Base-by-base conservation (phyloP, 2,797 vertebrate genomes). In the Sebastes trivittatus region DNA sequence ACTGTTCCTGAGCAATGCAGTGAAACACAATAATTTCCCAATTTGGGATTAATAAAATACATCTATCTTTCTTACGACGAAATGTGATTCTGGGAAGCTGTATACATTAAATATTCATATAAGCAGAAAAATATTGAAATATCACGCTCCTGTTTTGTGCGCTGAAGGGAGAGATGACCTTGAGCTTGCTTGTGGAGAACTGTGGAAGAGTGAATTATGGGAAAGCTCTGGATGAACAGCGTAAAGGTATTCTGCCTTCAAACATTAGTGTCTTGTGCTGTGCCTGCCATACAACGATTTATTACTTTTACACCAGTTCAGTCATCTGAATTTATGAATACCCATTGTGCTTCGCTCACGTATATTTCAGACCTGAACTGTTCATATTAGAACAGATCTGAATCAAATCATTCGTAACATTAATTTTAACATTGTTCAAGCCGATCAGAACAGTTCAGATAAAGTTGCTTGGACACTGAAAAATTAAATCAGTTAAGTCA, bases 191-290 rank as follows among this genome's bases (percentile, higher is more conserved):
- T 83, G 97, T 98, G 29, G 98, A 99, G 89, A 98, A 99, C 93
- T 94, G 97, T 0, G 98, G 98, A 72, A 95, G 97, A 32, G 98
- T 98, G 89, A 98, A 98, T 91, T 99, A 98, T 0, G 98, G 98
- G 11, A 93, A 92, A 83, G 90, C 90, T 5, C 83, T 99, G 72
- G 95, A 98, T 22, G 88, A 96, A 7, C 98, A 99, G 65, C 96
- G 96, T 70, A 99, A 99, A 97, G 98, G 98, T 97, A 85, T 73
- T 70, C 46, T 23, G 11, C 16, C 6, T n/a, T 32, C 27, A 67
- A 8, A 38, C 8, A 59, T 25, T 1, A n/a, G 9, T 54, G 18
- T 4, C 7, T 18, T n/a, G 20, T 46, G 3, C 8, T n/a, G 54
- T 23, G 55, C 7, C 11, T 72, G 46, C 16, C 5, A 42, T 18